Conservation (phyloP, 1,140 invertebrate species). For the Zaprionus davidi region DNA sequence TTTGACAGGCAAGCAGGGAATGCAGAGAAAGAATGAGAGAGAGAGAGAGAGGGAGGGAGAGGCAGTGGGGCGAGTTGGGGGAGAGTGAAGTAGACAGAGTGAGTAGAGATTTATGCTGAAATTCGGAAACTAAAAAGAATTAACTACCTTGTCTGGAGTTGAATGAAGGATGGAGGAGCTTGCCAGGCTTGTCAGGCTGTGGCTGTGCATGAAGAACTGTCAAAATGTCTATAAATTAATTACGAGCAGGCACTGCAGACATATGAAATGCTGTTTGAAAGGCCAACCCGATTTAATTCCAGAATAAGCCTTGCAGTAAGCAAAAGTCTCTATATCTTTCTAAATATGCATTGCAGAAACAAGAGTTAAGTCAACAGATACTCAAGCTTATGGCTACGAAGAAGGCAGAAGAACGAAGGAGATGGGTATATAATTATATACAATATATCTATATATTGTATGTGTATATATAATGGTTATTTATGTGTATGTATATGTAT, state of each 20-base stretch:
- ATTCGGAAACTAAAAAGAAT: conserved; percentile 1
- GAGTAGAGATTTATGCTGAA: conserved; percentile 1
- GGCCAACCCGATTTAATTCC: background rate
- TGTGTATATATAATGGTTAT: too few relatives aligned
- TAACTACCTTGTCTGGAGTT: conserved; percentile 2
- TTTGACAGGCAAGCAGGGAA: conserved; percentile 1
- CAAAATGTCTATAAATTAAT: conserved; percentile 13
- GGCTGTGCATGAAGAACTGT: background rate
- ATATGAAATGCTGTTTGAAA: background rate
- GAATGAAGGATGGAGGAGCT: background rate
- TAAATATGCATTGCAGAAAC: too few relatives aligned
- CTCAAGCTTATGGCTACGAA: background rate
- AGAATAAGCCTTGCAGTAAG: background rate
- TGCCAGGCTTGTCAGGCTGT: background rate
- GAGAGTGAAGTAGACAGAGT: background rate
- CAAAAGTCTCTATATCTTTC: background rate
- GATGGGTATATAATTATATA: too few relatives aligned
- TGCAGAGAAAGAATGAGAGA: background rate
- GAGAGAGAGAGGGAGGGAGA: background rate
- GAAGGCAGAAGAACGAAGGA: too few relatives aligned
- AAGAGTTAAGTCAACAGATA: background rate
- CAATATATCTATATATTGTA: too few relatives aligned
- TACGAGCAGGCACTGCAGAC: background rate
- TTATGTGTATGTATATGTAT: too few relatives aligned
- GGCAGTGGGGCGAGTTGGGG: too few relatives aligned